A percentile compares a stretch with the other conserved stretches of the same genome.
phyloP scores from a whole-genome alignment of 1,140 invertebrate species.

The Hyposmocoma kahamanoa region DNA sequence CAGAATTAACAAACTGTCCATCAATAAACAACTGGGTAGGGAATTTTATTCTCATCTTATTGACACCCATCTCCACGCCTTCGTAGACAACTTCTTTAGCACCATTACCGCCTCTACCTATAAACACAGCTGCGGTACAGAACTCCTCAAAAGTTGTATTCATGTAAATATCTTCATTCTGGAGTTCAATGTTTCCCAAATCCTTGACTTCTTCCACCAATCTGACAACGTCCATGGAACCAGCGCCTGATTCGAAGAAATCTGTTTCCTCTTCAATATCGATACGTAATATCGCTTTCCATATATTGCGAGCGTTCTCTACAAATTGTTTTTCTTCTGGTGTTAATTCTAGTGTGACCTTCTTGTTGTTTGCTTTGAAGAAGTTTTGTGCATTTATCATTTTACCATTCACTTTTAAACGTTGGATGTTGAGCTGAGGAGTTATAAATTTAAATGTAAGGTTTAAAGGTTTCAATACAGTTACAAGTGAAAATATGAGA shows the following conservation, averaged over 20 bases:
- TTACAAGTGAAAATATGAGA: no score
- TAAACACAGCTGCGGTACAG: conserved; percentile 77
- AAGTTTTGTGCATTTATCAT: conserved; percentile 90
- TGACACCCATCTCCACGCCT: conserved; percentile 83
- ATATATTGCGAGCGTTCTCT: conserved; percentile 79
- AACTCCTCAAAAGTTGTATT: conserved; percentile 92
- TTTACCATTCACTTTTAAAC: conserved; percentile 82
- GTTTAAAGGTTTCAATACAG: no score
- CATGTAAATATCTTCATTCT: conserved; percentile 96
- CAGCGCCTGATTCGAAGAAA: conserved; percentile 93
- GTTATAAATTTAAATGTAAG: no score
- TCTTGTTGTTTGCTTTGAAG: conserved; percentile 77
- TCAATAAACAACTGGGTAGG: conserved; percentile 94
- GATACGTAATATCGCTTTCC: conserved; percentile 88
- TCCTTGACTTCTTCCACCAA: conserved; percentile 95
- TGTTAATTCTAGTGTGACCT: conserved; percentile 80
- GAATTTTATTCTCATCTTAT: conserved; percentile 89
- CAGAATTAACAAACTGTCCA: conserved; percentile 90
- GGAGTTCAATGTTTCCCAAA: conserved; percentile 82
- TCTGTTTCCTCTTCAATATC: conserved; percentile 88
- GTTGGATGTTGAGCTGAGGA: conserved; percentile 78
- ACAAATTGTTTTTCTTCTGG: conserved; percentile 83
- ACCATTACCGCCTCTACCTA: conserved; percentile 76
- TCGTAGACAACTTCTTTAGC: conserved; percentile 78
- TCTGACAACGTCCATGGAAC: conserved; percentile 97